Base-by-base conservation (phyloP, 2,113 vertebrate genomes). In the Miniopterus natalensis region DNA sequence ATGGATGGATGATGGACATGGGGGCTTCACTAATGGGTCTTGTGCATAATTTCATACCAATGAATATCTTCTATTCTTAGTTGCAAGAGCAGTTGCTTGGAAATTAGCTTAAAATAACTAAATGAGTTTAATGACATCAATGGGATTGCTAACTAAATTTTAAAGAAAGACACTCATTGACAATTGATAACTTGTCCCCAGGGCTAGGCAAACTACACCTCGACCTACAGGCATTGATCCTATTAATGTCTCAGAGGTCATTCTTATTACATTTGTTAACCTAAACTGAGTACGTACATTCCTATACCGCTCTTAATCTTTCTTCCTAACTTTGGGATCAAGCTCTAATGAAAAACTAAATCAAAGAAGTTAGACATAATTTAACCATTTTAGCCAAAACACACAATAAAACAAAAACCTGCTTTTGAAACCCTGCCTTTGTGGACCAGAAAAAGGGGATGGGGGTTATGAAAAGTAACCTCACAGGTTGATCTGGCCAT, bases 311-410 rank as follows among this genome's bases (percentile, higher is more conserved):
- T 25, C 45, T 92, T 77, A 65, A 59, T 79, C n/a, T 88, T 85
- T 51, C 11, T 10, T 74, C 49, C 29, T 95, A 74, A 53, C 47
- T 90, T 63, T 55, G 9, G 25, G 29, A 36, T 5, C 4, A 27
- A 83, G 1, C 15, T 74, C 20, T 91, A 90, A 85, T 79, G 15
- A 61, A 79, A 97, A 92, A 27, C 6, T 8, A 53, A n/a, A 53
- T 36, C n/a, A 27, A 70, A 77, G 9, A 49, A 57, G 8, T 51
- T 74, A 84, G 36, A 80, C 29, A n/a, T 2, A 77, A 49, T 66
- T 87, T 78, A 92, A 31, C 31, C 21, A 66, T 89, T 75, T 94
- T 75, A 92, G 8, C 53, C 88, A 31, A 90, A 47, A 66, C 20
- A 85, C 11, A 15, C 13, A 53, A 63, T 12, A 45, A 73, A 8